Conservation (phyloP, 37 sponge, comb jelly and placozoan genomes). For the Halisarca cf. caerulea region DNA sequence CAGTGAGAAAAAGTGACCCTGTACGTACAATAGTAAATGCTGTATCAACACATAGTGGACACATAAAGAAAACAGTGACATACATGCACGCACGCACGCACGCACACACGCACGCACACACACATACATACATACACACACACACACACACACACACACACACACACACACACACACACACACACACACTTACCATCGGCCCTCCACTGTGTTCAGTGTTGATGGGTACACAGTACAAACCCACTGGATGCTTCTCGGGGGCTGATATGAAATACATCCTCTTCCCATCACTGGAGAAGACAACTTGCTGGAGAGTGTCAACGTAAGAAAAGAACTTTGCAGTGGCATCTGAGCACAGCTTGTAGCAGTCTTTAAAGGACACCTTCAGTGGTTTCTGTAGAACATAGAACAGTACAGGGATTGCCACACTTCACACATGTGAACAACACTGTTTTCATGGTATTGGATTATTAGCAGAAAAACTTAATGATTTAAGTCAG, state of each 20-base stretch:
- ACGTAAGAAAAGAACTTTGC: not conserved
- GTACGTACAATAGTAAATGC: no score
- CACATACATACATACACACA: not conserved
- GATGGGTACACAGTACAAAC: not conserved
- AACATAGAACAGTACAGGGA: no score
- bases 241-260: not conserved
- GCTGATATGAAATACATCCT: not conserved
- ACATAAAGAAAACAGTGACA: no score
- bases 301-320: not conserved
- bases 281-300: constrained; percentile 1
- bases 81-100: no score
- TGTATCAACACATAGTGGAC: no score
- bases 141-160: not conserved
- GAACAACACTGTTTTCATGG: no score
- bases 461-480: no score
- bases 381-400: no score
- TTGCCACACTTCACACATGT: no score
- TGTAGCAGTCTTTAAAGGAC: not conserved
- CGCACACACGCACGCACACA: no score
- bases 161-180: not conserved
- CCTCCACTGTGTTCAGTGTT: not conserved
- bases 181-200: not conserved
- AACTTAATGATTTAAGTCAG: no score
- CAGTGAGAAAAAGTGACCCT: no score
- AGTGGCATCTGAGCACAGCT: not conserved